Percentiles rank a stretch among this genome's conserved stretches.
Evolutionary conservation across 35 echinoderm and acorn worm species (phyloP).

Genomic region (Amphiura filiformis): DNA sequence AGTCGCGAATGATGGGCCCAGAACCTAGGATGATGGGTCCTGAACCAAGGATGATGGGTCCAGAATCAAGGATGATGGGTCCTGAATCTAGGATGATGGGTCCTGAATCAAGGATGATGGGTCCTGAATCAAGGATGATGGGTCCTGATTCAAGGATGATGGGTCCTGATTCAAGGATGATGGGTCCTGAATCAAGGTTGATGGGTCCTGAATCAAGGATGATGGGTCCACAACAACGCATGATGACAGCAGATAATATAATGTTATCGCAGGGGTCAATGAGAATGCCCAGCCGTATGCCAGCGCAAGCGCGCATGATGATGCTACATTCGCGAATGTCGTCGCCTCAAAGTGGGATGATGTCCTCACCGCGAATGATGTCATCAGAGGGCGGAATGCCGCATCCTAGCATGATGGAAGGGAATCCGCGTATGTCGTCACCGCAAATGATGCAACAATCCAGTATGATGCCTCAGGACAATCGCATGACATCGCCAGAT

Average conservation of each 20-base stretch:
- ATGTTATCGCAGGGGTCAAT: conserved; percentile 43
- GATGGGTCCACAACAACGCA: conserved; percentile 38
- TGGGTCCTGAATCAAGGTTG: conserved; percentile 52
- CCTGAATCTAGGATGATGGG: conserved; percentile 49
- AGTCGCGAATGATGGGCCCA: conserved; percentile 10
- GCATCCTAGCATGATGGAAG: background rate
- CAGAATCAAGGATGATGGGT: conserved; percentile 2
- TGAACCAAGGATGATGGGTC: conserved; percentile 54
- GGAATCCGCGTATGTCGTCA: background rate
- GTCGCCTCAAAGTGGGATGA: conserved; percentile 43
- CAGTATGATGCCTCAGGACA: conserved; percentile 26
- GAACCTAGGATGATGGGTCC: conserved; percentile 52
- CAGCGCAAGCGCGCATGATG: conserved; percentile 41
- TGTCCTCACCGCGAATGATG: conserved; percentile 63
- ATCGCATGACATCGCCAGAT: conserved; percentile 3
- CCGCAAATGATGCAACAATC: conserved; percentile 35
- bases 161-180: conserved; percentile 9
- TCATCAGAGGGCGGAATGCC: conserved; percentile 39
- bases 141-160: conserved; percentile 34
- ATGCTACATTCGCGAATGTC: conserved; percentile 50
- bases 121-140: conserved; percentile 16
- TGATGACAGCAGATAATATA: conserved; percentile 32
- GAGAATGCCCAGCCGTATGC: conserved; percentile 28
- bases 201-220: conserved; percentile 47
- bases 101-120: conserved; percentile 63